Evolutionary conservation across 1,140 invertebrate genomes (phyloP).

Genomic region (Drosophila rufa): DNA sequence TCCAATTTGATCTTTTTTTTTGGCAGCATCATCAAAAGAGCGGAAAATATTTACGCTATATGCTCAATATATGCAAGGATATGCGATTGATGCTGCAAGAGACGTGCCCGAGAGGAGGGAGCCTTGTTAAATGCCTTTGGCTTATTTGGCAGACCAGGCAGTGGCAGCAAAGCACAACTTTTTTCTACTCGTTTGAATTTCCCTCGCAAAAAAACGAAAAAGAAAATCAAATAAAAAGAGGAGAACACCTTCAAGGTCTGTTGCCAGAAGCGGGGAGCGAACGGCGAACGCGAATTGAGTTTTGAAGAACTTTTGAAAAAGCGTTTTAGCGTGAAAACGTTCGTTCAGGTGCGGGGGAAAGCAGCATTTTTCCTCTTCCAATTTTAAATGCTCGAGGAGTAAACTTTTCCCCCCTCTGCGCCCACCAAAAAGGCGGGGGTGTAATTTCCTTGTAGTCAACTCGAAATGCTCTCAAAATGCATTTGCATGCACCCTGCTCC

Average conservation of each 20-base stretch:
- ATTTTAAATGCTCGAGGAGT: conserved; percentile 44
- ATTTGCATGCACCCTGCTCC: conserved; percentile 58
- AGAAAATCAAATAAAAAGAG: conserved; percentile 15
- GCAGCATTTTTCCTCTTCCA: conserved; percentile 28
- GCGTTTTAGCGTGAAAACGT: conserved; percentile 77
- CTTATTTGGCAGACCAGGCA: conserved; percentile 58
- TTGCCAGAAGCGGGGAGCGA: conserved; percentile 18
- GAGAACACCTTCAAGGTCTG: conserved; percentile 69
- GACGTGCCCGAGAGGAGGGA: neutral
- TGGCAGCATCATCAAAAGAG: conserved; percentile 55
- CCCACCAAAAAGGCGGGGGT: conserved; percentile 22
- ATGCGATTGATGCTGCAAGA: conserved; percentile 27
- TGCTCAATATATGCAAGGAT: conserved; percentile 35
- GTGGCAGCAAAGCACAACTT: conserved; percentile 51
- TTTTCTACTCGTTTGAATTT: conserved; percentile 60
- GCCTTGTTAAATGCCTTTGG: conserved; percentile 60
- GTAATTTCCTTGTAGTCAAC: conserved; percentile 79
- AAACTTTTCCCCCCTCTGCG: conserved; percentile 17
- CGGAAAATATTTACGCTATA: conserved; percentile 44
- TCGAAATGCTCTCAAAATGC: conserved; percentile 69
- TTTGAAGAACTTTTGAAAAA: conserved; percentile 76
- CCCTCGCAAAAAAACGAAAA: neutral
- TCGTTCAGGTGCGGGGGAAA: conserved; percentile 17
- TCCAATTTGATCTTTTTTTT: neutral
- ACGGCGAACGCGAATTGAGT: conserved; percentile 57